Base-by-base conservation (phyloP, 2,113 vertebrate genomes). In the Ictalurus furcatus region DNA sequence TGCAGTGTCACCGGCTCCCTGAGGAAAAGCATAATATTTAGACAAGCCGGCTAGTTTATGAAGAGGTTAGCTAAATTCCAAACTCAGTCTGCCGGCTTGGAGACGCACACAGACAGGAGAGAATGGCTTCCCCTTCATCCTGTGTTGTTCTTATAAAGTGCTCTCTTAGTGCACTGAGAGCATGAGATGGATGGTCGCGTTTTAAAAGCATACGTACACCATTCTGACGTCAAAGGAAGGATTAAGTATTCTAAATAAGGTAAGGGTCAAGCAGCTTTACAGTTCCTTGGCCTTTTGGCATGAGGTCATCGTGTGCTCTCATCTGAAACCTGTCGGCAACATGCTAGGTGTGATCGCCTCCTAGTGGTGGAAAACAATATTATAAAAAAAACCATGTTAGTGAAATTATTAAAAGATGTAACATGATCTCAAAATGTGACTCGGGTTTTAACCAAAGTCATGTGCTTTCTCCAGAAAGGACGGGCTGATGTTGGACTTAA, bases 31-130 rank as follows among this genome's bases (percentile, higher is more conserved):
- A 89, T 91, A 89, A 93, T 91, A 92, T 89, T 91, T 90, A 90
- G 90, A 92, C 88, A 87, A 92, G 86, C 37, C 28, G 23, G 79
- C 48, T 34, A 91, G 87, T 85, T 92, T 86, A 90, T 89, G 87
- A 90, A 89, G 89, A 89, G 90, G 90, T 71, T 86, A 91, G 34
- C 85, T 92, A 91, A 93, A 92, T 82, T 92, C 90, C 88, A 86
- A 56, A 40, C 85, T 74, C 34, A 1, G 25, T 34, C 48, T 52
- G 21, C 21, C 23, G 6, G 54, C 25, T 59, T 1, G 16, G 61
- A 81, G 87, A 58, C 48, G 17, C 74, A 34, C 65, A 17, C n/a
- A 28, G 87, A 34, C 81, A 17, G 69, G 81, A 74, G 54, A 30
- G 67, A 88, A 67, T 71, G 86, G 44, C 11, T 74, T 37, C 28